These are phyloP conservation scores for Lissocephala sabroskyi DNA, from an alignment of 2,888 invertebrate genomes.

Conservation along the genomic window DNA sequence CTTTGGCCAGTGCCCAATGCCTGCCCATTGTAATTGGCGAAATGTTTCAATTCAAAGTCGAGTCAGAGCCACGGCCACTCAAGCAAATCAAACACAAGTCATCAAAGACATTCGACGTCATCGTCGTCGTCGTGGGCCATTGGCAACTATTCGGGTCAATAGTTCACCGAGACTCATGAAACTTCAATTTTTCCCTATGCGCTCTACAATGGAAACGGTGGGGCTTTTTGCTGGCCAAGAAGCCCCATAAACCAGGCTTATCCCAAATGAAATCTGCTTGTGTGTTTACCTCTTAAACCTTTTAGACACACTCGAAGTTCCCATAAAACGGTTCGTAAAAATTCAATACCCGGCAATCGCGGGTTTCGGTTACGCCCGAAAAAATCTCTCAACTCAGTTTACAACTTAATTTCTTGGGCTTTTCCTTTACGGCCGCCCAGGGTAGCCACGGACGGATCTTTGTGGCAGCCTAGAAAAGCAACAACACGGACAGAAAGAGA, in stretches of 20 bases:
- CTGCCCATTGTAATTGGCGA: constrained; percentile 22
- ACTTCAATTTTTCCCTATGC: constrained; percentile 30
- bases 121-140: constrained; percentile 38
- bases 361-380: constrained; percentile 27
- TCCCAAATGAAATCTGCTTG: constrained; percentile 10
- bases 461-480: background rate
- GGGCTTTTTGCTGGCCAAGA: constrained; percentile 3
- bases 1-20: constrained; percentile 13
- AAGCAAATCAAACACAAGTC: constrained; percentile 52
- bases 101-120: constrained; percentile 30
- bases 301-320: constrained; percentile 3
- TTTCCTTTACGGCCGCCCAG: constrained; percentile 37
- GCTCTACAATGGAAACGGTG: constrained; percentile 13
- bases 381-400: constrained; percentile 52
- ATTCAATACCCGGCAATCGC: constrained; percentile 18
- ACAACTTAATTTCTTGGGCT: constrained; percentile 44
- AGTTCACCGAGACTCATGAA: constrained; percentile 49
- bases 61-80: constrained; percentile 12
- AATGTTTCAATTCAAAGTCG: constrained; percentile 47
- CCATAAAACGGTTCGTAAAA: constrained; percentile 26
- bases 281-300: background rate
- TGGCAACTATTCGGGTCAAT: constrained; percentile 48
- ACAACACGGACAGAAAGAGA: constrained; percentile 9
- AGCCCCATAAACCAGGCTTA: constrained; percentile 14
- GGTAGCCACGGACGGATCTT: background rate